These are phyloP conservation scores for Trichechus manatus DNA, from an alignment of 2,113 vertebrate species.

Conservation along the genomic window DNA sequence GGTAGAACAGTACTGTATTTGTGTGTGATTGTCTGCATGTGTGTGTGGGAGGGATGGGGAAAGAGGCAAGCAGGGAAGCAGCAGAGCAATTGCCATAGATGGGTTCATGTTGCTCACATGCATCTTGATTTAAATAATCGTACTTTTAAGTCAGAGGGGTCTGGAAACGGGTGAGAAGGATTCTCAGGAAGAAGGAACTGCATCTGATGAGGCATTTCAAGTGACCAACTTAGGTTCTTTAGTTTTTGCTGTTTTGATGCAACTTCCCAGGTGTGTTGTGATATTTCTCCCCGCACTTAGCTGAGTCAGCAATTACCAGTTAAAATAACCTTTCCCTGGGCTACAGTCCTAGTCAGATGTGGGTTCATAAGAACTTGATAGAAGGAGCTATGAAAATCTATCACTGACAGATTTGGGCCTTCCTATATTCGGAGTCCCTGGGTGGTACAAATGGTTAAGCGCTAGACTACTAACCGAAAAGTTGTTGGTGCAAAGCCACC, in stretches of 20 bases:
- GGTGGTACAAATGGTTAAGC: neutral
- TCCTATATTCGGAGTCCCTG: neutral
- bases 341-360: neutral
- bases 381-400: neutral
- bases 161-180: neutral
- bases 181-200: neutral
- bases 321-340: neutral
- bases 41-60: neutral
- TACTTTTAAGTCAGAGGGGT: neutral
- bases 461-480: neutral
- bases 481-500: neutral
- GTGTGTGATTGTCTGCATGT: conserved; percentile 40
- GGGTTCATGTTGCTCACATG: neutral
- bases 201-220: neutral
- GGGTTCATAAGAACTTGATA: neutral
- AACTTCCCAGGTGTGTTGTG: neutral
- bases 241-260: neutral
- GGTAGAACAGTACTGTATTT: conserved; percentile 83
- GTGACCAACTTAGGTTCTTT: neutral
- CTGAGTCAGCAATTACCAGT: neutral
- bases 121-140: neutral
- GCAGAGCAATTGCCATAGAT: neutral
- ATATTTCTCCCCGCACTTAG: accelerated
- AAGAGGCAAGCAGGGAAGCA: neutral
- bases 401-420: neutral